Percentiles rank a stretch among this genome's conserved stretches.
These are phyloP conservation scores for Griposia aprilina DNA, from an alignment of 2,888 invertebrate genomes.

Conservation along the genomic window DNA sequence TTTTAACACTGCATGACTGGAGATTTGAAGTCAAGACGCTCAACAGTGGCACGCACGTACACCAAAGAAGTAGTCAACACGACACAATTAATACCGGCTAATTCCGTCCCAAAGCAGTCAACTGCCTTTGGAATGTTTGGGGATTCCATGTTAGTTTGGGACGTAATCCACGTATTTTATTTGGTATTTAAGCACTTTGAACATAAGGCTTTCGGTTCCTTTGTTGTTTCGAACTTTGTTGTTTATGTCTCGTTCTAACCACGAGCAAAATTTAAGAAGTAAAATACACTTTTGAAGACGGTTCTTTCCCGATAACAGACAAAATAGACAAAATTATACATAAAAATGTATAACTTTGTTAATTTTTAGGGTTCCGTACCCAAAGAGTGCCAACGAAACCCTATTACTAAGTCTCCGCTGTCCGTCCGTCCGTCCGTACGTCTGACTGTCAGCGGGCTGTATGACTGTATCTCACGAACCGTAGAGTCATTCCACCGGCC, in stretches of 20 bases:
- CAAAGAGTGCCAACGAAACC: too few species aligned
- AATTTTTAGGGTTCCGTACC: too few species aligned
- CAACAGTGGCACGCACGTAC: too few species aligned
- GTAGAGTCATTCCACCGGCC: too few species aligned
- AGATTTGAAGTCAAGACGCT: not conserved
- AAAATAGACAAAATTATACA: not conserved
- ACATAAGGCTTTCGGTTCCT: conserved; percentile 30
- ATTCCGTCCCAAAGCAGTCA: not conserved
- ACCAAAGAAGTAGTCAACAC: not conserved
- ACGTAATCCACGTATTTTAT: conserved; percentile 50
- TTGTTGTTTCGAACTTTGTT: conserved; percentile 17
- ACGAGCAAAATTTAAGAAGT: not conserved
- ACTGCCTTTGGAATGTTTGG: not conserved
- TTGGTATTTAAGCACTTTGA: conserved; percentile 44
- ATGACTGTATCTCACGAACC: too few species aligned
- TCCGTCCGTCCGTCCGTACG: too few species aligned
- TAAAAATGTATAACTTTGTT: too few species aligned
- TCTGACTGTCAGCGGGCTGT: too few species aligned
- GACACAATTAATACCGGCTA: conserved; percentile 4
- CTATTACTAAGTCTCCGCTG: too few species aligned
- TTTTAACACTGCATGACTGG: too few species aligned
- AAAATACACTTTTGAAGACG: not conserved
- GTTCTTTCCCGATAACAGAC: not conserved
- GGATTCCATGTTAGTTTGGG: conserved; percentile 34
- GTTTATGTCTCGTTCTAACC: conserved; percentile 5